Percentiles rank a stretch among this genome's conserved stretches.
Evolutionary conservation across 2,113 vertebrate species (phyloP).

Genomic region (Gasterosteus aculeatus): DNA sequence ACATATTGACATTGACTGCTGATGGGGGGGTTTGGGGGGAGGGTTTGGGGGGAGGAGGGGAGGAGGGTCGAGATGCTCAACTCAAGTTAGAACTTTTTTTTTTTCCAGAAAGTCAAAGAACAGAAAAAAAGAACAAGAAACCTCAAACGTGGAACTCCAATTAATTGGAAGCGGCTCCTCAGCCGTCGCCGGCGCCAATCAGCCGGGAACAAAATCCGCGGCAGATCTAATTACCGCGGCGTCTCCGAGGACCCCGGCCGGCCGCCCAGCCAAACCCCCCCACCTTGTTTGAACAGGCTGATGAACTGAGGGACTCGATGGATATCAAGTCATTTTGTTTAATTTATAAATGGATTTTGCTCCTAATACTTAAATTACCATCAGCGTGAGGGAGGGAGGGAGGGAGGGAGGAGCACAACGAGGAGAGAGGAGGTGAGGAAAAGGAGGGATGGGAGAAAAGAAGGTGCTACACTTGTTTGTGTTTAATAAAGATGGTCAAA

Average conservation of each 20-base stretch:
- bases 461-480: too few relatives aligned
- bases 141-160: conserved; percentile 99
- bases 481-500: too few relatives aligned
- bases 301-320: conserved; percentile 99
- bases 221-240: conserved; percentile 99
- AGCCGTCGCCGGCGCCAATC: conserved; percentile 79
- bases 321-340: conserved; percentile 99
- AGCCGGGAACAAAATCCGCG: conserved; percentile 97
- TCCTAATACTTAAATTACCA: conserved; percentile 99
- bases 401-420: not conserved
- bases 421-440: not conserved
- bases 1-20: conserved; percentile 38
- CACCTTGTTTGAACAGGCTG: conserved; percentile 99
- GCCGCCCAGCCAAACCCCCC: conserved; percentile 95
- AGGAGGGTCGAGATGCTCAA: too few relatives aligned
- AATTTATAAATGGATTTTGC: conserved; percentile 99
- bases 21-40: too few relatives aligned
- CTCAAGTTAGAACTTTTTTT: too few relatives aligned
- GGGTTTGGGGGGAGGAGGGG: too few relatives aligned
- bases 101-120: conserved; percentile 68
- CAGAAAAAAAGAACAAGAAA: conserved; percentile 84
- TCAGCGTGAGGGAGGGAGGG: conserved; percentile 59
- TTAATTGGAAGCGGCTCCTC: conserved; percentile 93
- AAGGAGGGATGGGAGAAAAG: not conserved
- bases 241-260: conserved; percentile 95